Base-by-base conservation (phyloP, 2,888 invertebrate species). In the Epinotia ramella region DNA sequence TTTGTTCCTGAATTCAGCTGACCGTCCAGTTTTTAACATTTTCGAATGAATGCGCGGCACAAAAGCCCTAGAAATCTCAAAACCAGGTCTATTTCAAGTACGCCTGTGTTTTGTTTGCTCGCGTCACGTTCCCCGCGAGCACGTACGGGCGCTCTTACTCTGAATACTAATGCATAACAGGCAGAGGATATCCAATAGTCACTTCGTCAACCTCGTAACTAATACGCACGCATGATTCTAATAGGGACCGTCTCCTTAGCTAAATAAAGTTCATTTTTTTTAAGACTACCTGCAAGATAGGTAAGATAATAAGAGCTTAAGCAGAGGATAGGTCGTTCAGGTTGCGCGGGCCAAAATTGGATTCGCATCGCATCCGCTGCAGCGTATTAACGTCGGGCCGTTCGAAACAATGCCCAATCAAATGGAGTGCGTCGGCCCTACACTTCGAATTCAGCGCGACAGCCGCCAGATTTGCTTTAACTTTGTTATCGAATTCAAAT, bases 361-460 rank as follows among this genome's bases (percentile, higher is more conserved):
- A 91, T 92, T 90, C 88, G 84, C 85, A 85, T 86, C 82, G 87
- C 87, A 88, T 85, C 84, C 85, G 84, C 82, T 86, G 88, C 86
- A 80, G 79, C 77, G 86, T 87, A 89, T 90, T 89, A 90, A 85
- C 84, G 83, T 79, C 80, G 79, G 77, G 80, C 79, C 78, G 78
- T 76, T 79, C 83, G 84, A 91, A 92, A 94, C 93, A 92, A 92
- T 92, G 84, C 85, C 86, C 92, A 92, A 93, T 93, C 90, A 93
- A 88, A 89, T 85, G 83, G 81, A 86, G 85, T 87, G 86, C 84
- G 80, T 81, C 60, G 67, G 63, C 75, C 71, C 68, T 65, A 73
- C 56, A 72, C 73, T 65, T 77, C 75, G 64, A 44, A 77, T 77
- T 79, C 79, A 81, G 79, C 79, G 79, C 80, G 78, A 80, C 77